phyloP scores from a whole-genome alignment of 2,797 vertebrate genomes.

The Rhinoraja longicauda region DNA sequence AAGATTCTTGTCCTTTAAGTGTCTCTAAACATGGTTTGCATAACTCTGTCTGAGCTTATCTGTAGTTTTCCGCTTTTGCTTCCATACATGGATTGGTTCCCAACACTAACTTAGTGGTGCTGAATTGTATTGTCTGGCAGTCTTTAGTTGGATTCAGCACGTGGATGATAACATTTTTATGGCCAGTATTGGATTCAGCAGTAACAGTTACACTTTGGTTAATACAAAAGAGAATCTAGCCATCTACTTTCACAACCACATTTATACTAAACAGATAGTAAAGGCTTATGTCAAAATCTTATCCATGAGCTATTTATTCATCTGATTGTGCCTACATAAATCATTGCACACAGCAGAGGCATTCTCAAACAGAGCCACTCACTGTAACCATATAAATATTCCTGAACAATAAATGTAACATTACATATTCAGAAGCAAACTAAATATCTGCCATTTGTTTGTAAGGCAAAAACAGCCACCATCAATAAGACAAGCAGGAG shows the following conservation, averaged over 20 bases:
- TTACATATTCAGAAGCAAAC: constrained; percentile 2
- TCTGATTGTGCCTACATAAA: background rate
- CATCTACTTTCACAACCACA: background rate
- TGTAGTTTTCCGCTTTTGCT: constrained; percentile 69
- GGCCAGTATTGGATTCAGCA: background rate
- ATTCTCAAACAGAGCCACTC: background rate
- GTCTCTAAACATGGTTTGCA: constrained; percentile 83
- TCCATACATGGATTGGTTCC: constrained; percentile 91
- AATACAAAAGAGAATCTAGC: background rate
- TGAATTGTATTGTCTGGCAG: constrained; percentile 73
- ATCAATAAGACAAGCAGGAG: background rate
- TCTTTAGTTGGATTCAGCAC: constrained; percentile 66
- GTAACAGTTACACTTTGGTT: background rate
- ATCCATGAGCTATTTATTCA: background rate
- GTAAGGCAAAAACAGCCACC: background rate
- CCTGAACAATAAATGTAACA: background rate
- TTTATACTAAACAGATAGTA: background rate
- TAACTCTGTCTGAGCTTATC: constrained; percentile 80
- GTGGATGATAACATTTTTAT: constrained; percentile 57
- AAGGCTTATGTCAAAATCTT: background rate
- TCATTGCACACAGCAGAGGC: too few relatives aligned
- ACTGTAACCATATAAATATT: background rate
- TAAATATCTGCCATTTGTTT: background rate
- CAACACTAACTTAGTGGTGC: constrained; percentile 71
- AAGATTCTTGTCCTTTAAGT: constrained; percentile 67